Base-by-base conservation (phyloP, 2,113 vertebrate species). In the Antidorcas marsupialis region DNA sequence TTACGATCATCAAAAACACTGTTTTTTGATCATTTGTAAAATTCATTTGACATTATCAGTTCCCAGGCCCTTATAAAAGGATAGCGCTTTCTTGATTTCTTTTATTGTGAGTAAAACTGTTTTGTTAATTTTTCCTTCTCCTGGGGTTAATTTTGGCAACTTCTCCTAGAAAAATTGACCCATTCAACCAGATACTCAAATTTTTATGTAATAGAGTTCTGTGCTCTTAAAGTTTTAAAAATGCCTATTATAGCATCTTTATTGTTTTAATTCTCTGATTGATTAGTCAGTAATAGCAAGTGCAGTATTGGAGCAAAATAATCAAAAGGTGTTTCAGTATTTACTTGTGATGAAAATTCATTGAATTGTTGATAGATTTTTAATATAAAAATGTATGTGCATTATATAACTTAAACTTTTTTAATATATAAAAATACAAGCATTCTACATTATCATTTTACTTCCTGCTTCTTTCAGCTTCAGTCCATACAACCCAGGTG, bases 241-340 rank as follows among this genome's bases (percentile, higher is more conserved):
- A n/a, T 60, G 71, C 50, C 7, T 62, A 3, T 9, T 71, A 39
- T 2, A 93, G 47, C 15, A 76, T 87, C 36, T 94, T 94, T 87
- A 60, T 87, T 91, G 36, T 47, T 94, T 89, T 50, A 84, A 92
- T 94, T 95, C 43, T 89, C 57, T 87, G 43, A 92, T 86, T 84
- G 11, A 62, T 47, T 78, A 85, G 36, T 50, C 50, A 92, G 16
- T 89, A 79, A 50, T 25, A 79, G 27, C n/a, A 52, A 23, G 64
- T 55, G 23, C 50, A 17, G 0, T 85, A 43, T 79, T 50, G 79
- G 33, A 89, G 9, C 33, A 97, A 45, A 87, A 85, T 89, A 50
- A 59, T 33, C 64, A 74, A 43, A 67, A 33, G 4, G 1, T 85
- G 50, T 92, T 94, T 95, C 27, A 59, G 12, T 87, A 87, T 86